Evolutionary conservation across 2,888 invertebrate species (phyloP), one percentile per base, ranked within the genome.

Genomic region (Oxytorus armatus): DNA sequence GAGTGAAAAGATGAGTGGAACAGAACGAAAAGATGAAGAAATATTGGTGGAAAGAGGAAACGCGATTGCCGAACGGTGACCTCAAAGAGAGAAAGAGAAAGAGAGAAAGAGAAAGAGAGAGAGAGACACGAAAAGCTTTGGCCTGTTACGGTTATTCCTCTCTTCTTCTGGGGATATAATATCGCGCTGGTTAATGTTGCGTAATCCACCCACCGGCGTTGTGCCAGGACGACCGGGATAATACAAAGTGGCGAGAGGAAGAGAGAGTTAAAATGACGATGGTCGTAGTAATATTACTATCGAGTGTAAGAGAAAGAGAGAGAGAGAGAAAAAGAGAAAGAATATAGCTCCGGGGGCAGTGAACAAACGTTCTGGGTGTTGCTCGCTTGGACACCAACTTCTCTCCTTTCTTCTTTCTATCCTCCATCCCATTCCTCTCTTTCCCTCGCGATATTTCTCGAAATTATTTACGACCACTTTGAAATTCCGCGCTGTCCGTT

Each of bases 401-500:
- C 21, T 53, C 16, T 16, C 29, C 36, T 66, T 51, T 1, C 14
- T 55, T 18, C 16, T 47, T 42, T 51, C 61, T 51, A 29, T 42
- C 59, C 44, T 39, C 69, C 55, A 33, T 8, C 14, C 18, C 53
- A n/a, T 25, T 16, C 11, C 59, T 72, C 21, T 39, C 44, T 18
- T 47, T 75, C 61, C 23, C 36, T 3, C 47, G 36, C 65, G 65
- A 66, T 73, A 66, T 70, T 66, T 59, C 55, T 39, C 69, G 44
- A 74, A 76, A 79, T 83, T 82, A 85, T 85, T 85, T 85, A 85
- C 84, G 83, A 82, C 80, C 84, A 79, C 76, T 84, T 81, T 70
- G 69, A 75, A 77, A 85, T 77, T 81, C 82, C 80, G 77, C 83
- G 61, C 79, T 65, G 63, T 14, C 49, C 55, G 75, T 81, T 82